Conservation (phyloP, 2,888 invertebrate genomes). For the Cosmorhoe ocellata region DNA sequence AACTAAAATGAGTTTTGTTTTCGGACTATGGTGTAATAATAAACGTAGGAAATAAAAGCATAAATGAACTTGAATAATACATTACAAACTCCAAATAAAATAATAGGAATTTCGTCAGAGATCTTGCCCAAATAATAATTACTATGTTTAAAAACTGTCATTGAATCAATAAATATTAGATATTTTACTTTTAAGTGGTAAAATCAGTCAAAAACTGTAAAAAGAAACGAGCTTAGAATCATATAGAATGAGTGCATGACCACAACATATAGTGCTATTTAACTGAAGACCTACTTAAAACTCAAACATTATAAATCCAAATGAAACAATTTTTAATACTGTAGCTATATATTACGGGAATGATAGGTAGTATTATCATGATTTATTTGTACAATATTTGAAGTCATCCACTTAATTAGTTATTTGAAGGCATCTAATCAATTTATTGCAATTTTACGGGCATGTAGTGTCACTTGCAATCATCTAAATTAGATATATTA, state of each 20-base stretch:
- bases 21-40: not conserved
- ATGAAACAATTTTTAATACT: conserved; percentile 32
- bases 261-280: too few relatives aligned
- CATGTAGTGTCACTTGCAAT: conserved; percentile 6
- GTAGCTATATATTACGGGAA: conserved; percentile 26
- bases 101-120: too few relatives aligned
- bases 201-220: too few relatives aligned
- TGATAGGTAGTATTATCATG: conserved; percentile 25
- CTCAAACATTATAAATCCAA: not conserved
- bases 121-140: too few relatives aligned
- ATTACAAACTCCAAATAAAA: too few relatives aligned
- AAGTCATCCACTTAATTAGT: conserved; percentile 4
- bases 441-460: conserved; percentile 2
- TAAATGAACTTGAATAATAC: not conserved
- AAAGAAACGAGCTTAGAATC: too few relatives aligned
- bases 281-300: too few relatives aligned
- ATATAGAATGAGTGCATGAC: too few relatives aligned
- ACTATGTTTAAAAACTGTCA: too few relatives aligned
- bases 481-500: conserved; percentile 1
- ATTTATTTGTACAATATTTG: conserved; percentile 23
- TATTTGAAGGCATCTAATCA: conserved; percentile 12
- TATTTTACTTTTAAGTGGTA: too few relatives aligned
- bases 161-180: too few relatives aligned
- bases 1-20: not conserved
- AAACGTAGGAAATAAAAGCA: too few relatives aligned